Conservation (phyloP, 1,140 invertebrate species). For the Delia radicum region DNA sequence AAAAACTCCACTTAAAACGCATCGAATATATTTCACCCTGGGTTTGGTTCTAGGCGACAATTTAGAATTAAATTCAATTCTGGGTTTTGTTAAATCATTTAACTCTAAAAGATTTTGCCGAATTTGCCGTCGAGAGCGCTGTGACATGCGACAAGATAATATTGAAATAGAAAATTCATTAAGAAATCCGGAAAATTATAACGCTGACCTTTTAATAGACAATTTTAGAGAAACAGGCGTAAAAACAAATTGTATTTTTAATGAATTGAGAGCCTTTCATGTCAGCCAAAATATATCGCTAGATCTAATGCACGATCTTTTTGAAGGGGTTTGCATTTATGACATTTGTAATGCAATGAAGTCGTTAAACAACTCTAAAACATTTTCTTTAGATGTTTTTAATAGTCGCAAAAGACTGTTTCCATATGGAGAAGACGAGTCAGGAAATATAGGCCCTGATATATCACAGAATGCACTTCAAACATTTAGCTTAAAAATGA, state of each 20-base stretch:
- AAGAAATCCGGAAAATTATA: conserved; percentile 18
- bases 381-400: conserved; percentile 24
- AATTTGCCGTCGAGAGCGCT: conserved; percentile 35
- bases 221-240: conserved; percentile 38
- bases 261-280: conserved; percentile 45
- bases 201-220: conserved; percentile 22
- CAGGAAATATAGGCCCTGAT: too few species aligned
- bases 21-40: conserved; percentile 37
- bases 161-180: conserved; percentile 26
- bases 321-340: conserved; percentile 52
- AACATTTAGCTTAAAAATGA: too few species aligned
- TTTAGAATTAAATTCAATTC: conserved; percentile 40
- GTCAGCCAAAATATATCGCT: conserved; percentile 46
- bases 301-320: conserved; percentile 55
- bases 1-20: neutral
- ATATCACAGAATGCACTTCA: too few species aligned
- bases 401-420: conserved; percentile 37
- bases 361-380: conserved; percentile 36
- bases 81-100: conserved; percentile 41
- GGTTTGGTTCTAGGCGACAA: conserved; percentile 43
- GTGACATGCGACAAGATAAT: conserved; percentile 25
- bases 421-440: conserved; percentile 34
- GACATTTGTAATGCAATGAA: conserved; percentile 45
- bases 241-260: conserved; percentile 47
- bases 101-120: conserved; percentile 42